These are phyloP conservation scores for Nemapogon koenigi DNA, from an alignment of 2,888 invertebrate genomes.

Conservation along the genomic window DNA sequence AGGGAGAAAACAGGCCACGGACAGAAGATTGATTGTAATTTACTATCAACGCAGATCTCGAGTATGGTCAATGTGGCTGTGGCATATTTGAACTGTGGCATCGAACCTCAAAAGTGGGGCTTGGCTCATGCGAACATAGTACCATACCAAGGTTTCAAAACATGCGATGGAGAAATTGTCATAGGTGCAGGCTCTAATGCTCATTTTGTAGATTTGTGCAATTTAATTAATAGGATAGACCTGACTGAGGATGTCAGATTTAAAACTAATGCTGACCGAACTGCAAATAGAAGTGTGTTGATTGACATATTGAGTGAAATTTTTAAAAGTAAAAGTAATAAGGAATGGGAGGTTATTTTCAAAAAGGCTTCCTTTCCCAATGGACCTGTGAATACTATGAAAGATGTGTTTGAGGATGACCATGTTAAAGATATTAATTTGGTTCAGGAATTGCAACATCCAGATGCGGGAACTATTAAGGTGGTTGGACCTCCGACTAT, in stretches of 20 bases:
- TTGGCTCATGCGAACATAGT: slow-evolving; percentile 94
- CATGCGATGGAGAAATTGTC: slow-evolving; percentile 83
- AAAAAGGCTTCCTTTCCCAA: slow-evolving; percentile 81
- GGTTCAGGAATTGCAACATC: slow-evolving; percentile 75
- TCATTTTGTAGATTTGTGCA: slow-evolving; percentile 79
- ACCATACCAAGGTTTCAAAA: slow-evolving; percentile 90
- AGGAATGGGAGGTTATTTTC: slow-evolving; percentile 78
- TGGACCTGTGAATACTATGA: slow-evolving; percentile 88
- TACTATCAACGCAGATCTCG: slow-evolving; percentile 92
- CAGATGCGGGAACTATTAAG: slow-evolving; percentile 72
- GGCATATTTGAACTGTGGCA: slow-evolving; percentile 86
- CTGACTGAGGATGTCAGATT: slow-evolving; percentile 71
- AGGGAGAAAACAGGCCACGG: slow-evolving; percentile 80
- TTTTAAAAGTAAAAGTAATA: slow-evolving; percentile 68
- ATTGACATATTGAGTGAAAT: slow-evolving; percentile 66
- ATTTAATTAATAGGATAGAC: slow-evolving; percentile 64
- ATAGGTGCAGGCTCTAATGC: slow-evolving; percentile 87
- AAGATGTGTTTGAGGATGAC: slow-evolving; percentile 86
- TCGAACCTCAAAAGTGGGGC: slow-evolving; percentile 83
- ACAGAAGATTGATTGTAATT: slow-evolving; percentile 91
- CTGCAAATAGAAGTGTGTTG: slow-evolving; percentile 75
- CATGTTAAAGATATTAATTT: slow-evolving; percentile 79
- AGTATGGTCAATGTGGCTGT: slow-evolving; percentile 88
- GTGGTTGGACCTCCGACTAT: slow-evolving; percentile 87
- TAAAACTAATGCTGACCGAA: slow-evolving; percentile 75